These are phyloP conservation scores for Parnassius orleans DNA, from an alignment of 2,888 invertebrate genomes.

Conservation along the genomic window DNA sequence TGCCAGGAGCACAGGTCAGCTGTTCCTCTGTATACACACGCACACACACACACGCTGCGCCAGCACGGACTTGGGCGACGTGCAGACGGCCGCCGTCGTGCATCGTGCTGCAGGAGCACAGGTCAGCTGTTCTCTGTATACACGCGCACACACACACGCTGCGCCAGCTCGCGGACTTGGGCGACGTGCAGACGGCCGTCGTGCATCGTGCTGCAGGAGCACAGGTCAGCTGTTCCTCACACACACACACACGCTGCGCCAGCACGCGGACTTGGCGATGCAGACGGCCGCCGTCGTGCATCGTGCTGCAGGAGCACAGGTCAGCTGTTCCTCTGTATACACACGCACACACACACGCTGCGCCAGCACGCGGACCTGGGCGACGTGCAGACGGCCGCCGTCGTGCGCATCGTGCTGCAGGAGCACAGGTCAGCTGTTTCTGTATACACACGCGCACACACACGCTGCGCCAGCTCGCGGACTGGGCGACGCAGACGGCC, in stretches of 20 bases:
- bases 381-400: slow-evolving; percentile 93
- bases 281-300: slow-evolving; percentile 91
- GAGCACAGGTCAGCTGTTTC: slow-evolving; percentile 64
- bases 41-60: slow-evolving; percentile 81
- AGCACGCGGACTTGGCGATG: slow-evolving; percentile 92
- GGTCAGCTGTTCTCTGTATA: slow-evolving; percentile 33
- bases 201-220: slow-evolving; percentile 92
- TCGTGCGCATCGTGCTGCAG: slow-evolving; percentile 91
- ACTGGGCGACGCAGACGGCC: slow-evolving; percentile 93
- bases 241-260: slow-evolving; percentile 74
- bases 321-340: slow-evolving; percentile 15
- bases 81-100: slow-evolving; percentile 92
- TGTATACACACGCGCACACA: background rate
- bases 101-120: slow-evolving; percentile 88
- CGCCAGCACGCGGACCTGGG: slow-evolving; percentile 90
- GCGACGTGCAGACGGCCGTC: slow-evolving; percentile 94
- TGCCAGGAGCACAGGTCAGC: slow-evolving; percentile 82
- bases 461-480: slow-evolving; percentile 88
- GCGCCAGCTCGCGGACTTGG: slow-evolving; percentile 88
- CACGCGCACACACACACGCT: slow-evolving; percentile 73
- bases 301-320: slow-evolving; percentile 88
- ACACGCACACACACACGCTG: slow-evolving; percentile 73
- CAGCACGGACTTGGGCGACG: slow-evolving; percentile 92
- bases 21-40: background rate
- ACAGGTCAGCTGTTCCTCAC: slow-evolving; percentile 39